Evolutionary conservation across 2,888 invertebrate species (phyloP).

Genomic region (Formica aserva): DNA sequence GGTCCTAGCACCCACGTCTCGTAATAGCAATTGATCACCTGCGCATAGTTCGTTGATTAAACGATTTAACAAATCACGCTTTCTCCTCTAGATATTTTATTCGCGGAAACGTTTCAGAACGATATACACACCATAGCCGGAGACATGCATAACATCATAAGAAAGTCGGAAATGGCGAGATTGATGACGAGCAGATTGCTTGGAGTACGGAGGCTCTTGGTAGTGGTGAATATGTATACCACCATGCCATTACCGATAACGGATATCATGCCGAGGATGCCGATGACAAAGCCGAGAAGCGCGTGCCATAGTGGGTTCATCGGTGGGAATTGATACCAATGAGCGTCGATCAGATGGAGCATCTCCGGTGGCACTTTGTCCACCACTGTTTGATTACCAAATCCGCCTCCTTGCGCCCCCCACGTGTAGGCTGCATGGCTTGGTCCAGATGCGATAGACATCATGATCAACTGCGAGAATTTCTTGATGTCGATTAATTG

Average conservation of each 20-base stretch:
- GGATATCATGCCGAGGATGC: conserved; percentile 90
- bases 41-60: neutral
- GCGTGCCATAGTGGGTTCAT: conserved; percentile 96
- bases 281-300: conserved; percentile 92
- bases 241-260: conserved; percentile 91
- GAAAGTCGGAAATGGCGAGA: conserved; percentile 95
- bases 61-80: neutral
- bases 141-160: conserved; percentile 95
- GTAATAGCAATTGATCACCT: conserved; percentile 92
- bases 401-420: conserved; percentile 80
- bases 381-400: conserved; percentile 92
- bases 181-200: conserved; percentile 97
- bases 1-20: conserved; percentile 90
- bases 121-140: conserved; percentile 89
- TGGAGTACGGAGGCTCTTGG: conserved; percentile 93
- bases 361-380: conserved; percentile 92
- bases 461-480: conserved; percentile 63
- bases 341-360: conserved; percentile 91
- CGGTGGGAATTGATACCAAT: conserved; percentile 96
- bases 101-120: neutral
- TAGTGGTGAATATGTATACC: conserved; percentile 91
- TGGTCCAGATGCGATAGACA: conserved; percentile 86
- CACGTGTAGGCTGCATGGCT: conserved; percentile 86
- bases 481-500: neutral
- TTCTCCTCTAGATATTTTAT: neutral